A percentile compares a stretch with the other conserved stretches of the same genome.
These are phyloP conservation scores for Tribolium madens DNA, from an alignment of 1,140 invertebrate genomes.

Conservation along the genomic window DNA sequence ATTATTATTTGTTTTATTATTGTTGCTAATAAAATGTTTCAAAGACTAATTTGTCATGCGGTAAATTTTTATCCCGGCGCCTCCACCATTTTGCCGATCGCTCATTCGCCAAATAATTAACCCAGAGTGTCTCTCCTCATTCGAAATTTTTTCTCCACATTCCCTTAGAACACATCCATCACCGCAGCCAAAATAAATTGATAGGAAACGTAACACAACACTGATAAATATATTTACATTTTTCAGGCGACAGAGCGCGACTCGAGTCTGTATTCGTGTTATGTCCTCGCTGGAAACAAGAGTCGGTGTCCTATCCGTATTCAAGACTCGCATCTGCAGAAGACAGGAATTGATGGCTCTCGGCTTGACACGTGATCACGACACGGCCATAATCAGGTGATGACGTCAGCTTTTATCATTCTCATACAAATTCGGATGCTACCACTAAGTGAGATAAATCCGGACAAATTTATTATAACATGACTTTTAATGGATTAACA, in stretches of 20 bases:
- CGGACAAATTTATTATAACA: conserved; percentile 25
- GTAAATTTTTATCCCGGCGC: not conserved
- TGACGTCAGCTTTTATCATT: conserved; percentile 21
- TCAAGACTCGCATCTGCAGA: conserved; percentile 25
- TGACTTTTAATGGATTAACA: conserved; percentile 25
- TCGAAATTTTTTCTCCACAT: not conserved
- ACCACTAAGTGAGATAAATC: conserved; percentile 20
- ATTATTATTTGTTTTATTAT: no score
- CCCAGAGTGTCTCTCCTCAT: not conserved
- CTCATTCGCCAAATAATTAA: not conserved
- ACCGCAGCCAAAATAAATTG: conserved; percentile 36
- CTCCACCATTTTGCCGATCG: conserved; percentile 5
- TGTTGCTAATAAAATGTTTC: no score
- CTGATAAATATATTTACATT: conserved; percentile 45
- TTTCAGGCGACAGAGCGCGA: conserved; percentile 23
- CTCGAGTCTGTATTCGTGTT: conserved; percentile 19
- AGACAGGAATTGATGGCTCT: conserved; percentile 43
- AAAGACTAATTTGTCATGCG: not conserved
- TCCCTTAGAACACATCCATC: conserved; percentile 8
- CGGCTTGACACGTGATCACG: conserved; percentile 41
- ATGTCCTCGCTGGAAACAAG: conserved; percentile 11
- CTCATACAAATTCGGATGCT: conserved; percentile 4
- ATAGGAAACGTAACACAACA: conserved; percentile 32
- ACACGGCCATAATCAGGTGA: conserved; percentile 30
- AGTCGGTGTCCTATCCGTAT: conserved; percentile 32